These are phyloP conservation scores for Darevskia nairensis DNA, from an alignment of 2,797 vertebrate genomes.

Conservation along the genomic window DNA sequence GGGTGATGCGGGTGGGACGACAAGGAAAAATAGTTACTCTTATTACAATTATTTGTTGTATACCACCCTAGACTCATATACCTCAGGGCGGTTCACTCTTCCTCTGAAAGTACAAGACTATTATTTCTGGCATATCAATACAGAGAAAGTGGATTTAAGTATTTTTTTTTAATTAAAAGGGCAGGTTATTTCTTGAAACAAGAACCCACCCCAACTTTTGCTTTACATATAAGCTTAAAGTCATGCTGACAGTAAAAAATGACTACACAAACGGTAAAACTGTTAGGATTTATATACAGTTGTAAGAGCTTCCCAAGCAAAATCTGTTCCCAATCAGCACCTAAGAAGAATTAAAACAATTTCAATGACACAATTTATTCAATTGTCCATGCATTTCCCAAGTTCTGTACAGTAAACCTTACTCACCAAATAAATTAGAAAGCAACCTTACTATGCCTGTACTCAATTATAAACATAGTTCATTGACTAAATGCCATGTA, in stretches of 20 bases:
- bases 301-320: background rate
- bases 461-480: background rate
- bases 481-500: background rate
- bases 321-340: background rate
- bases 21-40: background rate
- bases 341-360: conserved; percentile 7
- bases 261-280: background rate
- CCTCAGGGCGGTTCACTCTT: background rate
- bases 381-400: background rate
- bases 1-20: background rate
- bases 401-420: background rate
- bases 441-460: background rate
- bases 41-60: background rate
- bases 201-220: background rate
- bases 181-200: background rate
- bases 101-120: background rate
- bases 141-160: conserved; percentile 6
- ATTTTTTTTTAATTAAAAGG: background rate
- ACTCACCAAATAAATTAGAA: background rate
- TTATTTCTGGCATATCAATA: background rate
- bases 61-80: no score
- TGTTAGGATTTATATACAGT: no score
- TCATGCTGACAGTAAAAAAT: background rate
- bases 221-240: background rate
- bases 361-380: background rate